phyloP scores from a whole-genome alignment of 2,888 invertebrate species.

The Agrochola lota region DNA sequence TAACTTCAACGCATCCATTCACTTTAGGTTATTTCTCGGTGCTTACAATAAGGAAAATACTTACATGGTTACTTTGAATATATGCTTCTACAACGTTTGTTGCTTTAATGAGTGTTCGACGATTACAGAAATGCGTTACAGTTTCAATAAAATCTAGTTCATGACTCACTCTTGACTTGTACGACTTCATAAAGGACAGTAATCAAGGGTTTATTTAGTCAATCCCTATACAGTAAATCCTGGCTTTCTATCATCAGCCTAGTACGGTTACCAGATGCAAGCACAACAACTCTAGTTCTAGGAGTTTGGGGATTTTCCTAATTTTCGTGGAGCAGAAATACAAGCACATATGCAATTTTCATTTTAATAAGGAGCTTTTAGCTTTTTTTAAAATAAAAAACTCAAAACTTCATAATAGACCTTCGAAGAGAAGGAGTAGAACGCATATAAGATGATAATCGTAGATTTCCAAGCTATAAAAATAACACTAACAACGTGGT shows the following conservation, averaged over 20 bases:
- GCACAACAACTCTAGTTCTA: not conserved
- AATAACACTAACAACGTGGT: too few species aligned
- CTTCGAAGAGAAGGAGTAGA: not conserved
- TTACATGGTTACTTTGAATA: not conserved
- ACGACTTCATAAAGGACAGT: not conserved
- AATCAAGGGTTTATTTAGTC: too few species aligned
- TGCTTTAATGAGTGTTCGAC: not conserved
- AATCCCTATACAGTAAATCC: not conserved
- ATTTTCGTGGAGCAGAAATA: not conserved
- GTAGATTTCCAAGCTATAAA: not conserved
- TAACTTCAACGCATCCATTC: conserved; percentile 50
- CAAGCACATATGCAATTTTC: not conserved
- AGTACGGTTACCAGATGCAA: not conserved
- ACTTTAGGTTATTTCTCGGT: conserved; percentile 31
- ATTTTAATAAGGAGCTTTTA: too few species aligned
- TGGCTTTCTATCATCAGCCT: not conserved
- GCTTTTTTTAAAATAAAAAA: too few species aligned
- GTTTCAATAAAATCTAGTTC: conserved; percentile 21
- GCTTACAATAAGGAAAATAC: not conserved
- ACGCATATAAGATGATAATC: not conserved
- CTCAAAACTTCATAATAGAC: too few species aligned
- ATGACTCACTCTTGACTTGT: conserved; percentile 7
- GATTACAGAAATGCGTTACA: not conserved
- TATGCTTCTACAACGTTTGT: not conserved
- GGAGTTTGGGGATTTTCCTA: not conserved